phyloP scores from a whole-genome alignment of 2,888 invertebrate genomes.

The Salpingus planirostris region DNA sequence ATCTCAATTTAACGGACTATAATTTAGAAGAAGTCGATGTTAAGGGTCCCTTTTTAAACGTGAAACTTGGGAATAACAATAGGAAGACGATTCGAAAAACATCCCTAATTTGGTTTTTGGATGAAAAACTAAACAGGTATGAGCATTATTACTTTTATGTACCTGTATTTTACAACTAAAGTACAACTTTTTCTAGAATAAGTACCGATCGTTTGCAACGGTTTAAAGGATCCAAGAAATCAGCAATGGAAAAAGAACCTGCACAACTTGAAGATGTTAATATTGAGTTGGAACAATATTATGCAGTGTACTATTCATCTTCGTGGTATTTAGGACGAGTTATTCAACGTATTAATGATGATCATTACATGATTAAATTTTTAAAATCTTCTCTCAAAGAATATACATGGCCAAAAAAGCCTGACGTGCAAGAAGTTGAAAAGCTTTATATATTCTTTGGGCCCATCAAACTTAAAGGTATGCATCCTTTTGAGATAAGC shows the following conservation, averaged over 20 bases:
- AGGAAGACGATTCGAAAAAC: not conserved
- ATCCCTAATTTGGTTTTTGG: not conserved
- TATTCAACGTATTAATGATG: not conserved
- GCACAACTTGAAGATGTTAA: too few species aligned
- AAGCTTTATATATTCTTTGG: not conserved
- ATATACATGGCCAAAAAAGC: not conserved
- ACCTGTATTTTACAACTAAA: not conserved
- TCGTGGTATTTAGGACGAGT: not conserved
- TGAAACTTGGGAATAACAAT: not conserved
- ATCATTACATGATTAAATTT: not conserved
- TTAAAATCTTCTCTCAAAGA: not conserved
- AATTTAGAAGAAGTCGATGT: not conserved
- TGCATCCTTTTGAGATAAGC: too few species aligned
- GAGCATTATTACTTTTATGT: not conserved
- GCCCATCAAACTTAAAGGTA: too few species aligned
- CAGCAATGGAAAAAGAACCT: too few species aligned
- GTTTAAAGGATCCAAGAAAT: too few species aligned
- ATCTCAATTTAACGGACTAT: not conserved
- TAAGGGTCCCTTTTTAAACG: too few species aligned
- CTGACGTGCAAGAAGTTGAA: not conserved
- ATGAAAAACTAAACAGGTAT: not conserved
- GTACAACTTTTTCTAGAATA: too few species aligned
- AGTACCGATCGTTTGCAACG: not conserved
- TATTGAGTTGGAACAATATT: not conserved
- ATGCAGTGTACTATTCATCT: not conserved